Base-by-base conservation (phyloP, 2,113 vertebrate species). In the Phasianus colchicus region DNA sequence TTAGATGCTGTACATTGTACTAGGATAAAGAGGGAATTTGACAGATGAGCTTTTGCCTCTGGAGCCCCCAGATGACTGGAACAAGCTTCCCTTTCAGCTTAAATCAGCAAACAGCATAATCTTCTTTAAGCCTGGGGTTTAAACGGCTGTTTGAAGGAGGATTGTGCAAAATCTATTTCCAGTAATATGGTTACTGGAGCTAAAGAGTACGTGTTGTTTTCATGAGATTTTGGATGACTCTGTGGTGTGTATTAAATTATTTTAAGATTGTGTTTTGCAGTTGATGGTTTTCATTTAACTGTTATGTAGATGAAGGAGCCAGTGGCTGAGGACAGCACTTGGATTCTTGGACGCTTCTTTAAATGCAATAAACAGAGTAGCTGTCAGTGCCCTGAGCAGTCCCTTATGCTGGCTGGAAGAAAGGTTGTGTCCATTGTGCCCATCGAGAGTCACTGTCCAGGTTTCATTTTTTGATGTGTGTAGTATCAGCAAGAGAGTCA, bases 31-130 rank as follows among this genome's bases (percentile, higher is more conserved):
- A 95, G 73, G 82, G 94, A 96, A 95, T 96, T 96, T 96, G 90
- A 84, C 84, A 90, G 93, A 95, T 93, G 92, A 95, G 95, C 88
- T 81, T 94, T 95, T 90, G 92, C 82, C 93, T 95, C 92, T 94
- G 86, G 91, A 97, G 82, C 69, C 79, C 88, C 55, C 76, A 86
- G 88, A 96, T 92, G 94, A 95, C 95, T 96, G 86, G 86, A 96
- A 95, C 86, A 92, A 91, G 86, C 75, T 96, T 96, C 88, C 78
- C 81, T 97, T 97, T 96, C 95, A 95, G 92, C 83, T 97, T 97
- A 96, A 95, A 97, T 97, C 95, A 96, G 93, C 96, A 96, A 97
- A 96, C 95, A 96, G 95, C 88, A 91, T 96, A 96, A 97, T 97
- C 97, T 96, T 76, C 96, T 94, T 95, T 97, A 97, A 97, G 88